Percentiles rank a stretch among this genome's conserved stretches.
phyloP scores from a whole-genome alignment of 2,888 invertebrate species.

The Cataglyphis altisquamis region DNA sequence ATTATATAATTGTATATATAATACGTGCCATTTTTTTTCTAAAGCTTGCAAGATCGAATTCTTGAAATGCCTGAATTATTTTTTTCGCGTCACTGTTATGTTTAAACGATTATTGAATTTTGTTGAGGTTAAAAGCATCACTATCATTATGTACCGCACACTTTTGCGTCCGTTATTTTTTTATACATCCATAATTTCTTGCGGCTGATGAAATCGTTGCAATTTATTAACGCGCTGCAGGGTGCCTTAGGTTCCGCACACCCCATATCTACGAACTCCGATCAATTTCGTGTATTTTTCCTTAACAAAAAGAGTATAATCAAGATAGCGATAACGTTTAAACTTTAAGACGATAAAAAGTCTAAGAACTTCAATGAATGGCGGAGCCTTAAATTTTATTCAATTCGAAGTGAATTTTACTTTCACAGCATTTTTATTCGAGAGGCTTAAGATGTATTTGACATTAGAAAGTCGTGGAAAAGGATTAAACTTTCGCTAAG shows the following conservation, averaged over 20 bases:
- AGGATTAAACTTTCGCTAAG: slow-evolving; percentile 40
- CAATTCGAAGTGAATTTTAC: slow-evolving; percentile 36
- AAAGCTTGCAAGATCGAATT: neutral
- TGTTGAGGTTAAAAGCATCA: neutral
- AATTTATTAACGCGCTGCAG: slow-evolving; percentile 46
- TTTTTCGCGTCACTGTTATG: neutral
- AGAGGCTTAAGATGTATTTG: slow-evolving; percentile 35
- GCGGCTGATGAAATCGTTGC: slow-evolving; percentile 46
- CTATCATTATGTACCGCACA: slow-evolving; percentile 33
- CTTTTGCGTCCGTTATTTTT: slow-evolving; percentile 64
- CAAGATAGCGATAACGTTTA: slow-evolving; percentile 34
- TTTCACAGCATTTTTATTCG: slow-evolving; percentile 33
- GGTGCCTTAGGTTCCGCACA: slow-evolving; percentile 18
- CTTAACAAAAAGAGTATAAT: slow-evolving; percentile 7
- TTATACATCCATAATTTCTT: slow-evolving; percentile 24
- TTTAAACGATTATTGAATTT: neutral
- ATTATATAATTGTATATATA: neutral
- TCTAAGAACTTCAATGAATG: slow-evolving; percentile 24
- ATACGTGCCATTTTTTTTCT: neutral
- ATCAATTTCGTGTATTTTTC: slow-evolving; percentile 23
- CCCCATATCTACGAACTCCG: slow-evolving; percentile 12
- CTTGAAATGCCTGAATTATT: neutral
- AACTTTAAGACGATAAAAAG: slow-evolving; percentile 29
- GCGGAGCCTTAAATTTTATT: slow-evolving; percentile 38
- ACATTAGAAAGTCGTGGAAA: slow-evolving; percentile 46